Conservation (phyloP, 2,797 vertebrate species). For the Myripristis jacobus region DNA sequence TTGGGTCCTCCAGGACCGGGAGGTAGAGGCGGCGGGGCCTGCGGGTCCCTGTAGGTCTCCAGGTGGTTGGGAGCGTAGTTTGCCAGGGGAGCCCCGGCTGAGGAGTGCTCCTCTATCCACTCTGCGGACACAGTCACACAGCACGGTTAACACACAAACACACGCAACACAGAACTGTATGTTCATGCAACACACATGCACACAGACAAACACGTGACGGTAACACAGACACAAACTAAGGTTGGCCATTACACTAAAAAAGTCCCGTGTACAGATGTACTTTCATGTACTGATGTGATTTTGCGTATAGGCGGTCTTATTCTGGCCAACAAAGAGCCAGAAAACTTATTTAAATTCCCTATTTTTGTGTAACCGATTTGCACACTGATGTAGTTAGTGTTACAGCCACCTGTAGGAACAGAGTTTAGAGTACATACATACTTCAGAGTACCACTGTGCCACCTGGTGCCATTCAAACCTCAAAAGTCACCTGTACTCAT, state of each 20-base stretch:
- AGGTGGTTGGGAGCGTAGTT: constrained; percentile 92
- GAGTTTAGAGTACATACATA: too few species aligned
- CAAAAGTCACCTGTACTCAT: neutral
- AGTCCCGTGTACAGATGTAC: too few species aligned
- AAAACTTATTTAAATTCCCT: too few species aligned
- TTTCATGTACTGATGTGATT: too few species aligned
- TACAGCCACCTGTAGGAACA: too few species aligned
- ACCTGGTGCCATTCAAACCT: neutral
- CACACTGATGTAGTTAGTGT: too few species aligned
- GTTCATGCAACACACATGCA: constrained; percentile 43
- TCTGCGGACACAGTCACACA: constrained; percentile 79
- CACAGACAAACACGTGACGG: constrained; percentile 43
- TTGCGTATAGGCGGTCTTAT: too few species aligned
- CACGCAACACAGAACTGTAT: constrained; percentile 31
- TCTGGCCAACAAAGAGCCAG: too few species aligned
- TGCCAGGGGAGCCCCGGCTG: constrained; percentile 88
- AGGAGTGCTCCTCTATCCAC: constrained; percentile 97
- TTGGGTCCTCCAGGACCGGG: constrained; percentile 78
- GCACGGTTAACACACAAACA: constrained; percentile 27
- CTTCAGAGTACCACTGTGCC: neutral
- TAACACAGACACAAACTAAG: constrained; percentile 15
- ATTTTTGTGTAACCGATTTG: too few species aligned
- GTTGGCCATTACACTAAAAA: too few species aligned
- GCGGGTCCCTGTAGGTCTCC: constrained; percentile 93
- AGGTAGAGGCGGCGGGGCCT: constrained; percentile 76